Evolutionary conservation across 2,888 invertebrate genomes (phyloP).

Genomic region (Eristalis intricaria): DNA sequence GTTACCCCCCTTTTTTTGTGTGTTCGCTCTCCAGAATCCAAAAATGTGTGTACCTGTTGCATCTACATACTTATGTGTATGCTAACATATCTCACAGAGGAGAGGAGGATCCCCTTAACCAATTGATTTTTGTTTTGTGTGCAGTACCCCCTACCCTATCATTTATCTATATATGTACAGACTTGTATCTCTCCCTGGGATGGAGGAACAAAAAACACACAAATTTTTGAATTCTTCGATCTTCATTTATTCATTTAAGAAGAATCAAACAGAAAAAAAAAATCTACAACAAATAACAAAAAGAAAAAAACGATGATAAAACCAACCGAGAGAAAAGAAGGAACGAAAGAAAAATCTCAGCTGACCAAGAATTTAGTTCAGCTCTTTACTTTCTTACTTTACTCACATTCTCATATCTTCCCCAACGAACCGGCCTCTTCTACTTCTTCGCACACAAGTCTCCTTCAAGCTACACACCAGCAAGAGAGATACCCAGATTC

Average conservation of each 20-base stretch:
- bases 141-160: slow-evolving; percentile 29
- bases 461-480: background rate
- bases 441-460: slow-evolving; percentile 23
- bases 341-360: slow-evolving; percentile 52
- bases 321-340: slow-evolving; percentile 5
- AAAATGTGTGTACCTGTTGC: slow-evolving; percentile 59
- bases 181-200: background rate
- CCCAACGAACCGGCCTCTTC: slow-evolving; percentile 1
- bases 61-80: slow-evolving; percentile 10
- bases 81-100: slow-evolving; percentile 51
- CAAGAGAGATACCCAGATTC: no score
- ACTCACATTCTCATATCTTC: background rate
- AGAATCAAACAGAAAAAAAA: background rate
- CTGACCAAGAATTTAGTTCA: slow-evolving; percentile 47
- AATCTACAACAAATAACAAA: slow-evolving; percentile 13
- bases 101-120: slow-evolving; percentile 55
- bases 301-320: background rate
- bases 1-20: slow-evolving; percentile 16
- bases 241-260: slow-evolving; percentile 50
- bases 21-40: slow-evolving; percentile 4
- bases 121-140: slow-evolving; percentile 42
- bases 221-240: slow-evolving; percentile 31
- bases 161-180: slow-evolving; percentile 12
- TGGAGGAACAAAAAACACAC: background rate
- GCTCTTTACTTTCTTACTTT: background rate